Conservation (phyloP, 2,113 vertebrate species). For the Empidonax alnorum region DNA sequence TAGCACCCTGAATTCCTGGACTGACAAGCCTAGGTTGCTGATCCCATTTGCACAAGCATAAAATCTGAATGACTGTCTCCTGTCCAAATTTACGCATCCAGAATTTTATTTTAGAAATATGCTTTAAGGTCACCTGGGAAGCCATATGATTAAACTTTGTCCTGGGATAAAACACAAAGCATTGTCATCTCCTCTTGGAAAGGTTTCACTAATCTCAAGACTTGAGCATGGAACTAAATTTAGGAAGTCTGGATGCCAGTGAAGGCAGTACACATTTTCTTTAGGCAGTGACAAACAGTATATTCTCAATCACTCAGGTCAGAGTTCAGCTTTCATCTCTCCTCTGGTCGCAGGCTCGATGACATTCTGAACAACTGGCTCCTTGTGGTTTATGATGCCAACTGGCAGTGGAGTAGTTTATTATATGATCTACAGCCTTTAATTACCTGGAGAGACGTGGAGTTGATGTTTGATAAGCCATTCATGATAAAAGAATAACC, state of each 20-base stretch:
- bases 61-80: not conserved
- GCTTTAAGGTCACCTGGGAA: not conserved
- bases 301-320: constrained; percentile 36
- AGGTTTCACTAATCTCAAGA: constrained; percentile 4
- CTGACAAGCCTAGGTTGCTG: not conserved
- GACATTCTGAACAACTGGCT: constrained; percentile 53
- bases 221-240: constrained; percentile 1
- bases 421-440: constrained; percentile 32
- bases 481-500: constrained; percentile 24
- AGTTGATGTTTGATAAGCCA: constrained; percentile 40
- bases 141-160: not conserved
- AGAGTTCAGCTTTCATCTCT: constrained; percentile 59
- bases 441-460: not conserved
- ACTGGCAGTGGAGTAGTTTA: constrained; percentile 16
- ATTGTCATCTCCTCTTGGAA: not conserved
- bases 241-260: not conserved
- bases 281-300: constrained; percentile 11
- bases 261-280: not conserved
- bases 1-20: not conserved
- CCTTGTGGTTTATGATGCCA: constrained; percentile 46
- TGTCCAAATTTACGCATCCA: not conserved
- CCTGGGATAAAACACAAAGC: not conserved
- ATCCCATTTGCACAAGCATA: not conserved
- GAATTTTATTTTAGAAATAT: not conserved
- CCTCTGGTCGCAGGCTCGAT: constrained; percentile 34